A percentile compares a stretch with the other conserved stretches of the same genome.
These are phyloP conservation scores for Todus mexicanus DNA, from an alignment of 2,797 vertebrate species.

Conservation along the genomic window DNA sequence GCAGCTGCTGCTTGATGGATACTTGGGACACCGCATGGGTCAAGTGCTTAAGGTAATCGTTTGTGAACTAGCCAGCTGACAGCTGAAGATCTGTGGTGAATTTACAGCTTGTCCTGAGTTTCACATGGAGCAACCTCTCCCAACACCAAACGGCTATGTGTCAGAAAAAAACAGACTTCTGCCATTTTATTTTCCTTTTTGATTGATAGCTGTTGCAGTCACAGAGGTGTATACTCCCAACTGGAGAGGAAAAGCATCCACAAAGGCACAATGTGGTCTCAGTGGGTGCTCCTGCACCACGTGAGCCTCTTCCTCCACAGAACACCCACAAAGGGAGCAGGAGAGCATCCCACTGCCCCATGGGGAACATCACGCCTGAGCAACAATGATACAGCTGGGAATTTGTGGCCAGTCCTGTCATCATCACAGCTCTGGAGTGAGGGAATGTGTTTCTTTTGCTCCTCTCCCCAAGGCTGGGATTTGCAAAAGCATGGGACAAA, in stretches of 20 bases:
- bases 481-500: not conserved
- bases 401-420: not conserved
- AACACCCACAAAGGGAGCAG: not conserved
- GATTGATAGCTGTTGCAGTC: fast-evolving
- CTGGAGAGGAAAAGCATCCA: not conserved
- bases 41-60: constrained; percentile 11
- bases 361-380: fast-evolving
- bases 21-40: not conserved
- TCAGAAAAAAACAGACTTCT: not conserved
- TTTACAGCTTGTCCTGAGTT: not conserved
- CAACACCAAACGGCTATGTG: not conserved
- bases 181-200: not conserved
- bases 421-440: not conserved
- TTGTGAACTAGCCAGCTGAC: not conserved
- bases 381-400: not conserved
- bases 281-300: not conserved
- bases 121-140: not conserved
- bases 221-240: not conserved
- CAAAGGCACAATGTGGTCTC: not conserved
- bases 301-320: fast-evolving
- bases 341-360: not conserved
- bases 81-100: not conserved
- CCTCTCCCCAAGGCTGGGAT: not conserved
- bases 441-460: not conserved
- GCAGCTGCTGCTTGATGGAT: not conserved